phyloP scores from a whole-genome alignment of 2,888 invertebrate species.

The Scotopteryx bipunctaria region DNA sequence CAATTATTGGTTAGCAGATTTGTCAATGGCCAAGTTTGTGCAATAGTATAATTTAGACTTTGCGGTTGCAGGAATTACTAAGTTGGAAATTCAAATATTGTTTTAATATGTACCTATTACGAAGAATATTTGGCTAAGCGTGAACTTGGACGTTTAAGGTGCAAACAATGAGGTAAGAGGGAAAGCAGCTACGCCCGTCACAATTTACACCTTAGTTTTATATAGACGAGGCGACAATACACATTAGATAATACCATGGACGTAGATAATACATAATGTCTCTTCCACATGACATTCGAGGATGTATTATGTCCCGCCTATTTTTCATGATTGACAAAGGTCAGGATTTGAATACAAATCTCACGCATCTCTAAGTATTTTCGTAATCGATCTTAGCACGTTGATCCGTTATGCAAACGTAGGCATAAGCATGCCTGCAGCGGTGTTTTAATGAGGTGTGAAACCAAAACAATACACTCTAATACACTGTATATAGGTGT shows the following conservation, averaged over 20 bases:
- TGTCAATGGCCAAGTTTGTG: conserved; percentile 34
- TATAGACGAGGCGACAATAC: conserved; percentile 24
- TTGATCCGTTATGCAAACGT: conserved; percentile 29
- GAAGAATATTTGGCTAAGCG: conserved; percentile 43
- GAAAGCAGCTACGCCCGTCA: conserved; percentile 40
- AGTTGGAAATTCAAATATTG: conserved; percentile 33
- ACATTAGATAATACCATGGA: conserved; percentile 29
- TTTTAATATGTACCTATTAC: conserved; percentile 24
- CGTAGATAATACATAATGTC: no score
- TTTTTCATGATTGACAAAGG: conserved; percentile 40
- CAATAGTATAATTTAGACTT: conserved; percentile 29
- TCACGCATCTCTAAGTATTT: conserved; percentile 22
- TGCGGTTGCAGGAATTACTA: conserved; percentile 14
- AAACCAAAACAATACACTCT: conserved; percentile 4
- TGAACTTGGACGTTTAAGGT: conserved; percentile 44
- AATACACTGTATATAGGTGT: conserved; percentile 6
- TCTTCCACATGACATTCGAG: conserved; percentile 33
- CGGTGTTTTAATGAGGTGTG: conserved; percentile 11
- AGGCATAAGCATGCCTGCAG: conserved; percentile 13
- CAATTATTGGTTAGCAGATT: conserved; percentile 31
- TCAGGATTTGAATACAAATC: conserved; percentile 46
- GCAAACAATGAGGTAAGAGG: conserved; percentile 56
- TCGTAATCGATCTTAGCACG: conserved; percentile 28
- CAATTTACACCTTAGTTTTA: conserved; percentile 38
- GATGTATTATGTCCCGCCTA: conserved; percentile 33